phyloP scores from a whole-genome alignment of 2,888 invertebrate genomes.

The Thysanoteuthis rhombus region DNA sequence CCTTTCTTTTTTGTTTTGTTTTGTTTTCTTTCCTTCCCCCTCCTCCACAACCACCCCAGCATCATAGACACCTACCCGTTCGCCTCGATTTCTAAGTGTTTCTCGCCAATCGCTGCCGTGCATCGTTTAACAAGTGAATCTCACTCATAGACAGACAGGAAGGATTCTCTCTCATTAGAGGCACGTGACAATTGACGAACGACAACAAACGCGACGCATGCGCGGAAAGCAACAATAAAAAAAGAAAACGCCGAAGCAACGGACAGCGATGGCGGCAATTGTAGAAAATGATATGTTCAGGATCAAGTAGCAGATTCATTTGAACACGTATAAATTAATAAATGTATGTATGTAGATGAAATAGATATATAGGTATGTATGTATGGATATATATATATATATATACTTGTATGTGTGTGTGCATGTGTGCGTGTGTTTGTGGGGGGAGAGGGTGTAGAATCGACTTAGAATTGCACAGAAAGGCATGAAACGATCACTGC shows the following conservation, averaged over 20 bases:
- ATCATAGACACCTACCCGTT: not conserved
- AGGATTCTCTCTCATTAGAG: not conserved
- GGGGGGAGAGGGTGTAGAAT: no score
- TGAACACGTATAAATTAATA: not conserved
- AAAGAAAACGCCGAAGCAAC: not conserved
- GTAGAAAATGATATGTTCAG: not conserved
- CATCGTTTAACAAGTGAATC: not conserved
- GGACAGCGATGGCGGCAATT: not conserved
- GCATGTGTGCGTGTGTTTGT: no score
- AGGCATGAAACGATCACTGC: no score
- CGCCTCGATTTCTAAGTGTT: not conserved
- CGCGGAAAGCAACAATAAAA: not conserved
- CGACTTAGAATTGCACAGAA: no score
- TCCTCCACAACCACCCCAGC: not conserved
- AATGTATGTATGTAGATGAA: not conserved
- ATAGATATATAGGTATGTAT: no score
- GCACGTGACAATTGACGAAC: not conserved
- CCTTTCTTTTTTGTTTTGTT: no score
- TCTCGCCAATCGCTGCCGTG: not conserved
- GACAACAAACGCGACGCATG: not conserved
- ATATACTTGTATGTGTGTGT: no score
- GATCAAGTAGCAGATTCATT: not conserved
- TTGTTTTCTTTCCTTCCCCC: not conserved
- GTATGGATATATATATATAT: no score
- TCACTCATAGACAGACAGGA: not conserved